phyloP scores from a whole-genome alignment of 1,140 invertebrate genomes.

The Trichonephila clavipes region DNA sequence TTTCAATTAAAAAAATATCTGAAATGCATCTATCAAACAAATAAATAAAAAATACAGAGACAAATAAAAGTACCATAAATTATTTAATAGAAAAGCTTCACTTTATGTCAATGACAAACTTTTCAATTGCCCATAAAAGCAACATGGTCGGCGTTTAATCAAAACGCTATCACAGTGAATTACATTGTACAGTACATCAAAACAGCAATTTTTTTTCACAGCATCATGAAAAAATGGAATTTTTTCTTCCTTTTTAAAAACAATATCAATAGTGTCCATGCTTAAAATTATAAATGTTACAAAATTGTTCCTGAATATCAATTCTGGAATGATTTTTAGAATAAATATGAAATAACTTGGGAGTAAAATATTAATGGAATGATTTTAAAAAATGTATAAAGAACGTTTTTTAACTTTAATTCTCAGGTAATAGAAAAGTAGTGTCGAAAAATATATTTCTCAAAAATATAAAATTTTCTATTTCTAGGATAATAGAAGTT shows the following conservation, averaged over 20 bases:
- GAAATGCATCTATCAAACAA: background rate
- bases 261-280: background rate
- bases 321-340: background rate
- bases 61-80: constrained; percentile 6
- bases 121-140: constrained; percentile 1
- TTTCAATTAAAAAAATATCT: too few relatives aligned
- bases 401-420: background rate
- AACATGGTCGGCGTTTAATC: constrained; percentile 4
- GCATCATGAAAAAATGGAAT: background rate
- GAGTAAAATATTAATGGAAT: background rate
- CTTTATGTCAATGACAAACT: constrained; percentile 5
- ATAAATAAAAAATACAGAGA: background rate
- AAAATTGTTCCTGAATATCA: background rate
- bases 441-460: background rate
- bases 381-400: background rate
- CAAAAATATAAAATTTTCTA: background rate
- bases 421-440: background rate
- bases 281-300: too few relatives aligned
- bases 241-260: background rate
- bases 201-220: background rate
- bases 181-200: constrained; percentile 35
- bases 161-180: constrained; percentile 20
- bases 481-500: background rate
- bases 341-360: background rate
- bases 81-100: constrained; percentile 34